phyloP scores from a whole-genome alignment of 2,113 vertebrate genomes.

The Brachyhypopomus occidentalis region DNA sequence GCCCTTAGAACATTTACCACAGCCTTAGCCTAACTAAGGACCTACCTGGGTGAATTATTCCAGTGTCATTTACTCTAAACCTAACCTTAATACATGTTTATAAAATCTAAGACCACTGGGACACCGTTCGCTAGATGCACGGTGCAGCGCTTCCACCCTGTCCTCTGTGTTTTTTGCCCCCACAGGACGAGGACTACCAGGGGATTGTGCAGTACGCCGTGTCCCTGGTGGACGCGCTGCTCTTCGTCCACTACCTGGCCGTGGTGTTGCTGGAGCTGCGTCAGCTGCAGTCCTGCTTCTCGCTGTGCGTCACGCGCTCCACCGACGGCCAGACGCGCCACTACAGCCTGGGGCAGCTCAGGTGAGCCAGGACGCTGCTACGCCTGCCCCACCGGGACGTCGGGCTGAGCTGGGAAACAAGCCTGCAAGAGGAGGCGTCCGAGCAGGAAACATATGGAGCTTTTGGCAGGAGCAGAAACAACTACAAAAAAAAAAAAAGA shows the following conservation, averaged over 20 bases:
- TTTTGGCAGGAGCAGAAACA: too few species aligned
- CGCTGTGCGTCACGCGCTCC: conserved; percentile 85
- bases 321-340: conserved; percentile 86
- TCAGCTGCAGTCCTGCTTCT: conserved; percentile 87
- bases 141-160: background rate
- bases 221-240: conserved; percentile 91
- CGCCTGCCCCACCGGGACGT: too few species aligned
- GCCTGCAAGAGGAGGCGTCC: too few species aligned
- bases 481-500: too few species aligned
- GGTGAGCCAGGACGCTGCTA: conserved; percentile 67
- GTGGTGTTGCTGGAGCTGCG: conserved; percentile 90
- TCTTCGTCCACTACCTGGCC: conserved; percentile 94
- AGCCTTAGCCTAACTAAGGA: background rate
- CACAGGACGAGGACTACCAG: conserved; percentile 86
- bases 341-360: conserved; percentile 89
- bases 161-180: conserved; percentile 9
- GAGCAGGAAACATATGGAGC: too few species aligned
- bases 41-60: too few species aligned
- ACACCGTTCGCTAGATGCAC: too few species aligned
- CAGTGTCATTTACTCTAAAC: too few species aligned
- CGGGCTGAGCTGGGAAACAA: too few species aligned
- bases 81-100: too few species aligned
- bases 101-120: too few species aligned
- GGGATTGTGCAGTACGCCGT: conserved; percentile 92
- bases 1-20: background rate